Evolutionary conservation across 2,113 vertebrate species (phyloP), one percentile per base, ranked within the genome.

Genomic region (Brachyhypopomus occidentalis): DNA sequence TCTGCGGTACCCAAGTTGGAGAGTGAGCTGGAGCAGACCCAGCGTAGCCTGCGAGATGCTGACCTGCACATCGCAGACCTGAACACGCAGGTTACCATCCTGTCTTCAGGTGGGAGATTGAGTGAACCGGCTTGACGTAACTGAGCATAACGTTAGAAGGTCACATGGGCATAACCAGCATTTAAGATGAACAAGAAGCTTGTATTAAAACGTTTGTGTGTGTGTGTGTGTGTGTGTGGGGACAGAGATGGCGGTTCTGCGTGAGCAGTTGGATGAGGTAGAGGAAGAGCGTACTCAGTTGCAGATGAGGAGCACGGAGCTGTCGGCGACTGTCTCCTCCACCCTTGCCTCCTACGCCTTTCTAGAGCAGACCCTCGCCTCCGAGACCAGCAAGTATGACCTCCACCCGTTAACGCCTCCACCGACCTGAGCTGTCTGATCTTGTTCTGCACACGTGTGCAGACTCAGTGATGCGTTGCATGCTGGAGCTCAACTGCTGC

Each of bases 341-440:
- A 88, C 90, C 0, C 69, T 94, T 62, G 92, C 93, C 0, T 93
- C 94, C n/a, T 91, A 93, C 70, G 70, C 91, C 67, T 94, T 94
- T 76, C 84, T 95, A 76, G 91, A 94, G 84, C 90, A 94, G 69
- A 85, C 92, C 3, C 87, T 94, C 0, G 83, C 84, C 22, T 86
- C 87, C 6, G 90, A 92, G 82, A 92, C 79, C 2, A 88, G 86
- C 56, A 92, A 90, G 94, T 95, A 89, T 52, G 89, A 4, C 16
- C 2, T 19, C 11, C 30, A 41, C 63, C 45, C 45, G 1, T 52
- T 0, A 52, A 38, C 19, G 12, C 3, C 4, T 25, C 63, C 2
- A 8, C 19, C 1, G 1, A 52, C 2, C n/a, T 72, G 69, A 70
- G 41, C 70, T 60, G 41, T 48, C 20, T 71, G n/a, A 7, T 19